Base-by-base conservation (phyloP, 92 coral and sea anemone genomes). In the Porites cylindrica region DNA sequence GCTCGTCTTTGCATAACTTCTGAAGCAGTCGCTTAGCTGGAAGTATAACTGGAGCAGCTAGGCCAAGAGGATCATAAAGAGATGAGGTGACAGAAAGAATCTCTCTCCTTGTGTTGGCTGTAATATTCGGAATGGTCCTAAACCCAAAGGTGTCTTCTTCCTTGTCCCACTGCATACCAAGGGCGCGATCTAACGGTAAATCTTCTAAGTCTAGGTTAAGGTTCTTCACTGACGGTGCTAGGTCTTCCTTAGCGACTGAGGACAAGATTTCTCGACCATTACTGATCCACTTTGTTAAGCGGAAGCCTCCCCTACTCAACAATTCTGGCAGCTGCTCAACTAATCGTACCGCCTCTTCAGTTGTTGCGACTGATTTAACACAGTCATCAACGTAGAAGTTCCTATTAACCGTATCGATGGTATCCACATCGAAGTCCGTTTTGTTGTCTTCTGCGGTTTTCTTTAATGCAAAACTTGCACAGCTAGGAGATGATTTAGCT, bases 61-160 rank as follows among this genome's bases (percentile, higher is more conserved):
- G 14, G 6, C 88, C 90, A 20, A 86, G 84, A 2, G 90, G 90
- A 72, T 86, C 90, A 26, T 78, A 86, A 32, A 86, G 64, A 50
- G 81, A 80, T 51, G 61, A 53, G 23, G 62, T 53, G 53, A 71
- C n/a, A 17, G 91, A 87, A 16, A 88, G 66, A 50, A 88, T 88
- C 2, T 70, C 87, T 73, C 91, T n/a, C 73, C 91, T 81, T 7
- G 87, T 88, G 51, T 73, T 56, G 29, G 70, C 19, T 7, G 18
- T 21, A 8, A 52, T 21, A 21, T 21, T 21, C 23, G 23, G 23
- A 21, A 21, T 21, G 23, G 23, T 21, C 23, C 23, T 79, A 69
- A 87, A 87, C 2, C 66, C 72, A 50, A 87, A 51, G 17, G 76
- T 72, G 53, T 87, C 91, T 32, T 14, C 19, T 60, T 79, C 80